Percentiles rank a stretch among this genome's conserved stretches.
These are phyloP conservation scores for Pongo pygmaeus DNA, from an alignment of 2,113 vertebrate species.

Conservation along the genomic window DNA sequence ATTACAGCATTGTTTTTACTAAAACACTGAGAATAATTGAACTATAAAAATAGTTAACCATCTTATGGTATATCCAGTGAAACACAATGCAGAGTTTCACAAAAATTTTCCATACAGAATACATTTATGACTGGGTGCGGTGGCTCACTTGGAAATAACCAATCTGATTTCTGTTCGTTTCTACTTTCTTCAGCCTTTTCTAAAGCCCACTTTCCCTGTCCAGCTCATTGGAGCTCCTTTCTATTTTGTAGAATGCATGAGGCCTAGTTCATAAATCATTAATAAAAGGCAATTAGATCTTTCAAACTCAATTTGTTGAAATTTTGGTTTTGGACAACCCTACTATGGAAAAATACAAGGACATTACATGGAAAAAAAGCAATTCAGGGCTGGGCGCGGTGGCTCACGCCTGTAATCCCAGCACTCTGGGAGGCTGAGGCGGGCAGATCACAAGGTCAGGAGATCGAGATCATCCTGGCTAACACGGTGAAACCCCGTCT, in stretches of 20 bases:
- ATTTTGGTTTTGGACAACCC: not conserved
- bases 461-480: no score
- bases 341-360: not conserved
- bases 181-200: not conserved
- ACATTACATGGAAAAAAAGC: not conserved
- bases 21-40: not conserved
- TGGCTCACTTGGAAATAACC: not conserved
- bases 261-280: not conserved
- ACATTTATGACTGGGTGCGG: not conserved
- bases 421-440: no score
- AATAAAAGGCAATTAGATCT: not conserved
- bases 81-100: not conserved
- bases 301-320: not conserved
- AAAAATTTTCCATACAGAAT: constrained; percentile 10
- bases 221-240: not conserved
- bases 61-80: not conserved
- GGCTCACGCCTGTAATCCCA: no score
- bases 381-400: not conserved
- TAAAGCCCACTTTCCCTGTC: not conserved
- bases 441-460: no score
- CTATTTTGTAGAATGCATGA: not conserved
- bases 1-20: not conserved
- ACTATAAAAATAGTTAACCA: not conserved
- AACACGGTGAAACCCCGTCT: no score
- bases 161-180: not conserved